These are phyloP conservation scores for Lepilemur ruficaudatus DNA, from an alignment of 2,797 vertebrate genomes.

Conservation along the genomic window DNA sequence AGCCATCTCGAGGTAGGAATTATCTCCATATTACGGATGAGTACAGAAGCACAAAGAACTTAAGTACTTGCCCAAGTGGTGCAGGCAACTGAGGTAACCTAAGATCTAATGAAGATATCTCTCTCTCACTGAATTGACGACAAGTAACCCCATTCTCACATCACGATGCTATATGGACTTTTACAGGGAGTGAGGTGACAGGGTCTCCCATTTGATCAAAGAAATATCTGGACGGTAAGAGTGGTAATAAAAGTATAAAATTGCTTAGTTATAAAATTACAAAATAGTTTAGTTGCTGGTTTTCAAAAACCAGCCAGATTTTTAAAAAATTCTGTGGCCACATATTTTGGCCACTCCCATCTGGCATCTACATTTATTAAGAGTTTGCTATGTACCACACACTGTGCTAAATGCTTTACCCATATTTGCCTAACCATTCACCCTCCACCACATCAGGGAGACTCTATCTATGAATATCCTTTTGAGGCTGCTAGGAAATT, in stretches of 20 bases:
- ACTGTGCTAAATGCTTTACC: background rate
- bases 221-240: background rate
- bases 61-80: background rate
- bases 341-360: background rate
- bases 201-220: background rate
- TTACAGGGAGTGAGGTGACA: background rate
- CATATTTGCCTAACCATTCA: background rate
- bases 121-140: background rate
- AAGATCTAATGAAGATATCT: background rate
- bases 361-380: background rate
- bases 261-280: background rate
- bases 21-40: background rate
- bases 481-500: background rate
- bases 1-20: background rate
- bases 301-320: background rate
- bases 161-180: background rate
- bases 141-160: background rate
- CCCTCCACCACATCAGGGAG: background rate
- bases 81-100: background rate
- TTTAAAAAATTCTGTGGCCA: background rate
- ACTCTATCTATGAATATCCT: background rate
- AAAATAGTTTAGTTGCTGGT: background rate
- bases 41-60: background rate
- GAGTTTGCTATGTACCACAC: background rate
- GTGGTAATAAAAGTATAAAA: background rate